These are phyloP conservation scores for Buceros bicornis DNA, from an alignment of 2,797 vertebrate genomes.

Conservation along the genomic window DNA sequence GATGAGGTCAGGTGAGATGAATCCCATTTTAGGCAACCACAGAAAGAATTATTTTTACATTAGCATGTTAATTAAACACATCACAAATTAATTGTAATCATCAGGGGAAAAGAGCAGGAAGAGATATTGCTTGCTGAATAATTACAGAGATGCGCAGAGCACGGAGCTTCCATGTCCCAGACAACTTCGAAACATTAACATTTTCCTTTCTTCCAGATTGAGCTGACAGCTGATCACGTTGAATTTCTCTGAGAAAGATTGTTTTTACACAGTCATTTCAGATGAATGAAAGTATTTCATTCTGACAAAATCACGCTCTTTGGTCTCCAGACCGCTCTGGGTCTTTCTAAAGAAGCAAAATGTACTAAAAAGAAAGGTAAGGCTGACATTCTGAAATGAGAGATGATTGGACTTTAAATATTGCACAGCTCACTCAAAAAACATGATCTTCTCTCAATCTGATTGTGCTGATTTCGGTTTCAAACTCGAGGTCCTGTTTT, in stretches of 20 bases:
- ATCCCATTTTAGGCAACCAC: not conserved
- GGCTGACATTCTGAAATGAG: not conserved
- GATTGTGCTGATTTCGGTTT: not conserved
- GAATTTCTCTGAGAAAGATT: not conserved
- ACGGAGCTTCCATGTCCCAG: not conserved
- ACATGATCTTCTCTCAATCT: not conserved
- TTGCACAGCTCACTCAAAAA: not conserved
- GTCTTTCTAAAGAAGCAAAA: not conserved
- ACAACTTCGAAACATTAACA: not conserved
- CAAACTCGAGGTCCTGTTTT: not conserved
- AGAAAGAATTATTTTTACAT: not conserved
- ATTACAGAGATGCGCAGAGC: not conserved
- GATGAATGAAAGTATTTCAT: not conserved
- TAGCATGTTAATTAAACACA: conserved; percentile 1
- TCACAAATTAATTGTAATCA: not conserved
- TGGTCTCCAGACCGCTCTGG: not conserved
- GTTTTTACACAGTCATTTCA: not conserved
- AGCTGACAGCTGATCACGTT: not conserved
- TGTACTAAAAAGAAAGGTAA: not conserved
- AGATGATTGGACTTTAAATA: not conserved
- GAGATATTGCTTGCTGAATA: not conserved
- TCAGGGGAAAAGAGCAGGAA: not conserved
- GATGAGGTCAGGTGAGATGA: not conserved
- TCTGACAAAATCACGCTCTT: not conserved
- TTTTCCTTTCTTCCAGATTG: not conserved